Conservation (phyloP, 2,113 vertebrate species). For the Eudyptes chrysolophus region DNA sequence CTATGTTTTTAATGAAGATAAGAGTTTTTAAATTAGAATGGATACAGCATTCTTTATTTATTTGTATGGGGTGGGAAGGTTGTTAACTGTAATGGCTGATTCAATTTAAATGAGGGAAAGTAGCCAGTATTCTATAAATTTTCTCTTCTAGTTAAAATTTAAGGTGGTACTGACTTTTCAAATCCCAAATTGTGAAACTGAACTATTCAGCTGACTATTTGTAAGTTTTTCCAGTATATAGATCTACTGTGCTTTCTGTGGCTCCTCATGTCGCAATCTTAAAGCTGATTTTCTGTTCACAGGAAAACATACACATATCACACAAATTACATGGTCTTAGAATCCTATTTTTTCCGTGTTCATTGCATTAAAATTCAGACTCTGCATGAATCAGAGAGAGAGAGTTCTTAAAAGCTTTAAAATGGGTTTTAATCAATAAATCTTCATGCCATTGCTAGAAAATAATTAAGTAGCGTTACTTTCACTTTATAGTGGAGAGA, state of each 20-base stretch:
- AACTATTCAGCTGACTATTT: background rate
- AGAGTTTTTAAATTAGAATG: conserved; percentile 55
- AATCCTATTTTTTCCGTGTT: background rate
- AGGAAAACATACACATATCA: background rate
- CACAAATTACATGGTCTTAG: background rate
- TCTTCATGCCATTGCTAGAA: background rate
- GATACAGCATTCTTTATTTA: conserved; percentile 39
- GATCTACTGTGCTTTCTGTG: background rate
- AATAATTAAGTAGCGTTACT: background rate
- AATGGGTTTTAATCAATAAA: background rate
- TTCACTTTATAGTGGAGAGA: background rate
- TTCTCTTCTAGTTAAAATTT: conserved; percentile 11
- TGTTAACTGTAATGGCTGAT: conserved; percentile 19
- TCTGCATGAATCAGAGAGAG: background rate
- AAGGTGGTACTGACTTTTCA: conserved; percentile 10
- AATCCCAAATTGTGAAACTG: background rate
- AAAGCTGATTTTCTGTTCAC: background rate
- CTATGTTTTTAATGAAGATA: conserved; percentile 57
- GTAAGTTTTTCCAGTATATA: background rate
- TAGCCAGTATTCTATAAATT: background rate
- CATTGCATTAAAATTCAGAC: background rate
- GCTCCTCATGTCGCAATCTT: background rate
- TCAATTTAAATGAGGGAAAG: conserved; percentile 8
- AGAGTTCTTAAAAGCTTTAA: background rate
- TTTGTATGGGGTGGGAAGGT: conserved; percentile 10